Evolutionary conservation across 2,113 vertebrate genomes (phyloP).

Genomic region (Maylandia zebra): DNA sequence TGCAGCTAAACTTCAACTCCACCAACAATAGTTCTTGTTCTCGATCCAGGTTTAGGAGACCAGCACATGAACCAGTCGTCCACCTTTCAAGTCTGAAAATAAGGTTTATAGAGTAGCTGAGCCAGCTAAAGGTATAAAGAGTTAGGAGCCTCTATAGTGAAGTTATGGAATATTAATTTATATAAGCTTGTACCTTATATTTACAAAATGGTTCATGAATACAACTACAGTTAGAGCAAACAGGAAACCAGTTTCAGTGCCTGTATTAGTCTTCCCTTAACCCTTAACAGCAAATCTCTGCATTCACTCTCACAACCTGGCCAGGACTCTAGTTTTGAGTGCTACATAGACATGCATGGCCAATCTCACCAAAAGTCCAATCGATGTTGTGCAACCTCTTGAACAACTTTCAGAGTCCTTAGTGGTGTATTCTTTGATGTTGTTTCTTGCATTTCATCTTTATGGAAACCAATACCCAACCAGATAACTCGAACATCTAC

Average conservation of each 20-base stretch:
- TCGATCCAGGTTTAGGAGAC: background rate
- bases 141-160: background rate
- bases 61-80: background rate
- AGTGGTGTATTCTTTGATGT: background rate
- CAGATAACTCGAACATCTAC: background rate
- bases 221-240: background rate
- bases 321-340: background rate
- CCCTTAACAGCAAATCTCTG: background rate
- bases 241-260: background rate
- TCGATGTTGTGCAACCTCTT: background rate
- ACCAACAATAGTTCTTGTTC: background rate
- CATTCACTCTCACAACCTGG: background rate
- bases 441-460: background rate
- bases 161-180: background rate
- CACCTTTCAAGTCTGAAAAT: background rate
- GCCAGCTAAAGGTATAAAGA: background rate
- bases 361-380: background rate
- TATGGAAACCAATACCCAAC: background rate
- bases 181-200: background rate
- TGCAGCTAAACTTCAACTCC: background rate
- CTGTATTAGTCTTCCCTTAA: background rate
- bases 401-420: background rate
- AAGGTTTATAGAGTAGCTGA: background rate
- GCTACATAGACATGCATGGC: conserved; percentile 13
- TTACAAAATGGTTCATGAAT: background rate